phyloP scores from a whole-genome alignment of 2,888 invertebrate species.

The Phanerotoma sp. region DNA sequence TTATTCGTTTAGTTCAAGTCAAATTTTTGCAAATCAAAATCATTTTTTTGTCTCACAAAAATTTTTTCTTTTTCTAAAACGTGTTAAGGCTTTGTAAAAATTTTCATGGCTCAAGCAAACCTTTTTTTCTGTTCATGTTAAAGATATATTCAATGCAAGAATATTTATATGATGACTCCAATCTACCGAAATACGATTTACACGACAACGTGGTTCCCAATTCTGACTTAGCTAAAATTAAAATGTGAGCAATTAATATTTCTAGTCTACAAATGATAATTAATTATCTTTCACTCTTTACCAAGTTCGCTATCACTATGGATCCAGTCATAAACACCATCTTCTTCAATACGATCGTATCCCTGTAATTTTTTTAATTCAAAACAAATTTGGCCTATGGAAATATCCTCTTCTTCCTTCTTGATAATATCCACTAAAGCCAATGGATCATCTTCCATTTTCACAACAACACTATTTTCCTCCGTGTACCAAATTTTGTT shows the following conservation, averaged over 20 bases:
- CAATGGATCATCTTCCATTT: slow-evolving; percentile 6
- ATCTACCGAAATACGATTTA: background rate
- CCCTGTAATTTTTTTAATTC: background rate
- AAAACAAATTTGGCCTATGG: background rate
- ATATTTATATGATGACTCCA: background rate
- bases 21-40: background rate
- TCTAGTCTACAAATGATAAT: background rate
- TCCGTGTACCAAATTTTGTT: slow-evolving; percentile 17
- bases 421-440: background rate
- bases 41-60: background rate
- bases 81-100: background rate
- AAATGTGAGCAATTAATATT: background rate
- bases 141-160: background rate
- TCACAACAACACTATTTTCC: background rate
- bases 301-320: background rate
- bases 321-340: background rate
- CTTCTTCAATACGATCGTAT: background rate
- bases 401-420: background rate
- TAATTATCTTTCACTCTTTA: background rate
- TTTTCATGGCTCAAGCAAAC: background rate
- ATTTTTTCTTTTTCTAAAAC: background rate
- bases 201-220: too few relatives aligned
- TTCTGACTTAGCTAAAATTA: background rate
- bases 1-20: background rate
- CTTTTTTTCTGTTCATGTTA: background rate